These are phyloP conservation scores for Tribolium freemani DNA, from an alignment of 2,888 invertebrate species.

Conservation along the genomic window DNA sequence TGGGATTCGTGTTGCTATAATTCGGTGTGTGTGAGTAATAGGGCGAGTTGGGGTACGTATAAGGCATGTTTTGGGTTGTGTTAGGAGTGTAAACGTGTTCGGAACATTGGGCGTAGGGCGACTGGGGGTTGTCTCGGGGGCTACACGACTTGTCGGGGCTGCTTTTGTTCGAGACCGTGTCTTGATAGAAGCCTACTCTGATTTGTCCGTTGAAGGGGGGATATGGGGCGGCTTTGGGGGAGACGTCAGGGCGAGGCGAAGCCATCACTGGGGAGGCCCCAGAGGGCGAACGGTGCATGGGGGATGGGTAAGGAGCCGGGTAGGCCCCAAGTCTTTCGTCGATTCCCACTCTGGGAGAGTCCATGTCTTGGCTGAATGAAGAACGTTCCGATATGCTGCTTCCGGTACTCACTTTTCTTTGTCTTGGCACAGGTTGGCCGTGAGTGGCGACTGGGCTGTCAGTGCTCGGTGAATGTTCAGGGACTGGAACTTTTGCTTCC, in stretches of 20 bases:
- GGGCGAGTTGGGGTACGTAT: conserved; percentile 62
- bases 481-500: conserved; percentile 57
- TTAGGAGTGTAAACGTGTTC: conserved; percentile 74
- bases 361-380: conserved; percentile 83
- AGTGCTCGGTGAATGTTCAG: conserved; percentile 62
- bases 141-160: conserved; percentile 89
- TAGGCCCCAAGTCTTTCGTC: conserved; percentile 74
- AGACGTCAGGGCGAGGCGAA: conserved; percentile 81
- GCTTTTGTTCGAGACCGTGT: conserved; percentile 85
- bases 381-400: conserved; percentile 85
- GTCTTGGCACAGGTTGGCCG: conserved; percentile 68
- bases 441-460: conserved; percentile 66
- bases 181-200: conserved; percentile 90
- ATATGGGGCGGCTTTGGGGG: conserved; percentile 76
- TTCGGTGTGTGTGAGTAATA: conserved; percentile 63
- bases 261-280: conserved; percentile 76
- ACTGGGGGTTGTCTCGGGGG: conserved; percentile 78
- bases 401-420: conserved; percentile 82
- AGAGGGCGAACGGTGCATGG: conserved; percentile 78
- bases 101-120: conserved; percentile 72
- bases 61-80: conserved; percentile 66
- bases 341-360: conserved; percentile 77
- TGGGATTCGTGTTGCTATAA: conserved; percentile 69
- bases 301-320: conserved; percentile 81
- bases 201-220: conserved; percentile 86